Percentiles rank a stretch among this genome's conserved stretches.
phyloP scores from a whole-genome alignment of 2,113 vertebrate genomes.

The Hemibates koningsi region DNA sequence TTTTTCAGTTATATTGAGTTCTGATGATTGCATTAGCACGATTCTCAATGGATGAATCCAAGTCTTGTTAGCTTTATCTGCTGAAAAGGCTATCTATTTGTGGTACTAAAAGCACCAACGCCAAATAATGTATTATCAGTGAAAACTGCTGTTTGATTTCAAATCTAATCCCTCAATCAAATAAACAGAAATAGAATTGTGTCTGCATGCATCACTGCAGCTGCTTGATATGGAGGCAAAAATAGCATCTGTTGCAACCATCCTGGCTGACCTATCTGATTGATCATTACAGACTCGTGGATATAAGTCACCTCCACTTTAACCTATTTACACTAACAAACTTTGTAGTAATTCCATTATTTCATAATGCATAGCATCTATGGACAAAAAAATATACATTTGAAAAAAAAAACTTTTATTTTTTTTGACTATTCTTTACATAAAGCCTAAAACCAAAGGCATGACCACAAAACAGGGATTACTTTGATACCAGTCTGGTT shows the following conservation, averaged over 20 bases:
- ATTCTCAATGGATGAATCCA: not conserved
- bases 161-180: constrained; percentile 6
- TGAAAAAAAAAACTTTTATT: not conserved
- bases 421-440: not conserved
- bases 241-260: not conserved
- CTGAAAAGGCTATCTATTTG: constrained; percentile 12
- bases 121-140: constrained; percentile 2
- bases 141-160: not conserved
- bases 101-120: not conserved
- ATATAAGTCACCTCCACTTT: not conserved
- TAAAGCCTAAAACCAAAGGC: not conserved
- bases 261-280: not conserved
- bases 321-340: not conserved
- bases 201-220: not conserved
- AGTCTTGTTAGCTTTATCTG: not conserved
- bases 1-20: not conserved
- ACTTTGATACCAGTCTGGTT: not conserved
- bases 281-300: not conserved
- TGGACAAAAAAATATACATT: not conserved
- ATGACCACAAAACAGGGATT: not conserved
- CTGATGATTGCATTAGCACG: not conserved
- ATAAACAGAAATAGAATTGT: not conserved
- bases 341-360: not conserved
- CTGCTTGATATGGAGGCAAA: not conserved
- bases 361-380: not conserved